Percentiles rank a stretch among this genome's conserved stretches.
Evolutionary conservation across 2,113 vertebrate genomes (phyloP).

Genomic region (Aramus guarauna): DNA sequence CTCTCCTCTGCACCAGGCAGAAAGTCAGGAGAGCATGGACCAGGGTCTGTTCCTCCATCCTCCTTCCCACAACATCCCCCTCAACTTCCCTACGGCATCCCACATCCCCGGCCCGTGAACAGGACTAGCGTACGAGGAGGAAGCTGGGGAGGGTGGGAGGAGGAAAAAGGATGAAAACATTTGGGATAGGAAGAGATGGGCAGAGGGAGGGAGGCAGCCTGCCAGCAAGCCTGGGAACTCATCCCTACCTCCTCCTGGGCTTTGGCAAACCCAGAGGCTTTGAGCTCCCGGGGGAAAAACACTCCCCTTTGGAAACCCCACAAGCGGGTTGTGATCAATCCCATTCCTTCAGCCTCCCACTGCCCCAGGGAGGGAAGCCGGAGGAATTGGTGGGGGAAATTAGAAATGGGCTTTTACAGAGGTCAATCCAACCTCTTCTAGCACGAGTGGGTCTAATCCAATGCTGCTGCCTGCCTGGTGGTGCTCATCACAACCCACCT

Average conservation of each 20-base stretch:
- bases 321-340: neutral
- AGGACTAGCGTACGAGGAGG: neutral
- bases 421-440: neutral
- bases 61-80: neutral
- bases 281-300: neutral
- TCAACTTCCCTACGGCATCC: neutral
- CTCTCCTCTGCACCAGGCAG: neutral
- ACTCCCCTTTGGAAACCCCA: neutral
- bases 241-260: conserved; percentile 35
- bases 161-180: conserved; percentile 20
- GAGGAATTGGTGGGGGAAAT: neutral
- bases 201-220: neutral
- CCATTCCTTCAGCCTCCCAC: neutral
- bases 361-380: neutral
- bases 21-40: neutral
- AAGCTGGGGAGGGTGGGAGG: neutral
- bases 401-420: neutral
- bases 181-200: neutral
- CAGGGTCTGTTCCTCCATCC: neutral
- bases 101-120: neutral
- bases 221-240: conserved; percentile 36
- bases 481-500: neutral
- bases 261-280: conserved; percentile 10
- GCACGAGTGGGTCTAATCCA: neutral
- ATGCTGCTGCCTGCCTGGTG: neutral